These are phyloP conservation scores for Diplazon laetatorius DNA, from an alignment of 2,888 invertebrate genomes.

Conservation along the genomic window DNA sequence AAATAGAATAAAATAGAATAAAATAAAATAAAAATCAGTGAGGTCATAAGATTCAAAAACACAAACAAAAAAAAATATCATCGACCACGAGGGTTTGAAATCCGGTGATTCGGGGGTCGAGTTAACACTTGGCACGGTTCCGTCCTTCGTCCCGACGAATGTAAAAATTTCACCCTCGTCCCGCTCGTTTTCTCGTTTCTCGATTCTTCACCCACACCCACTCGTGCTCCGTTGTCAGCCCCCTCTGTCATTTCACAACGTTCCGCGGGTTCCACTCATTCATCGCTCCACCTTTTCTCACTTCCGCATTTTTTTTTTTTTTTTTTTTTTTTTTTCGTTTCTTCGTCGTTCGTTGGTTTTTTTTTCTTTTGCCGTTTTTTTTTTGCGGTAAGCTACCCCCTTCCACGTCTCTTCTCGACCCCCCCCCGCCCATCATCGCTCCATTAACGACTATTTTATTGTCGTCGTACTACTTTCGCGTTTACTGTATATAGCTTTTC, in stretches of 20 bases:
- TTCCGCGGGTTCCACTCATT: background rate
- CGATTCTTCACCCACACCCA: slow-evolving; percentile 16
- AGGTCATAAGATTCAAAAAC: too few relatives aligned
- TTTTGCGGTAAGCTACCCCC: slow-evolving; percentile 64
- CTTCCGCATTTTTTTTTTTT: slow-evolving; percentile 6
- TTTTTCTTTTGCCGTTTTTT: slow-evolving; percentile 60
- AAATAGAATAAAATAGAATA: too few relatives aligned
- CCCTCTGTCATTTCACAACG: slow-evolving; percentile 38
- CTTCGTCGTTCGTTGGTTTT: slow-evolving; percentile 61
- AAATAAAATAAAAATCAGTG: too few relatives aligned
- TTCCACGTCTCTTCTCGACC: background rate
- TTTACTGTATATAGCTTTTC: background rate
- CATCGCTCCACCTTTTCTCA: slow-evolving; percentile 13
- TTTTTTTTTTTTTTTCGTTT: slow-evolving; percentile 33
- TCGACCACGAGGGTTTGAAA: too few relatives aligned
- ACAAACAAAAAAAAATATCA: too few relatives aligned
- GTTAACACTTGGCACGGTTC: slow-evolving; percentile 57
- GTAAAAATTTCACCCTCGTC: slow-evolving; percentile 51
- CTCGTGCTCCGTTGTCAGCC: slow-evolving; percentile 25
- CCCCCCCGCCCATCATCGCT: slow-evolving; percentile 23
- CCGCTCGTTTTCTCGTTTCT: slow-evolving; percentile 47
- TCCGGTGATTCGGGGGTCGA: too few relatives aligned
- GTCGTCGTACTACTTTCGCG: slow-evolving; percentile 40
- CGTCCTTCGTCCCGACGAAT: slow-evolving; percentile 45
- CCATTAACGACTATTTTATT: slow-evolving; percentile 74